These are phyloP conservation scores for Acromyrmex echinatior DNA, from an alignment of 1,140 invertebrate species.

Conservation along the genomic window DNA sequence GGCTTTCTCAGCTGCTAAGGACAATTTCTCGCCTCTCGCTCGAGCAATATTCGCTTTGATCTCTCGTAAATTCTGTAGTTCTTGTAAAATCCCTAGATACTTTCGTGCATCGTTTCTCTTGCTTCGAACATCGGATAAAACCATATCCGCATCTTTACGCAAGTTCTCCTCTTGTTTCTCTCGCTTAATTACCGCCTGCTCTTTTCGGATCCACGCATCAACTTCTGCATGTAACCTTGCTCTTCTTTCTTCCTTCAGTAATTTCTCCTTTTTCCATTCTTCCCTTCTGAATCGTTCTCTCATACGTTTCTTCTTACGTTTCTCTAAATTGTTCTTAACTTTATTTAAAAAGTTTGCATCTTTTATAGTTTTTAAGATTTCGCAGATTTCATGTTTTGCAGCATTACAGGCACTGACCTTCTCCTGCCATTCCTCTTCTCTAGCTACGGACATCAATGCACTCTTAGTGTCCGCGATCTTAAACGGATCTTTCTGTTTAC, in stretches of 20 bases:
- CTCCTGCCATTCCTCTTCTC: too few relatives aligned
- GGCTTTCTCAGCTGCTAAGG: slow-evolving; percentile 81
- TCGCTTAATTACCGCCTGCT: slow-evolving; percentile 88
- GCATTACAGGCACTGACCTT: slow-evolving; percentile 83
- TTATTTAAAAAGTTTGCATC: slow-evolving; percentile 82
- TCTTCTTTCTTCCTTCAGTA: slow-evolving; percentile 81
- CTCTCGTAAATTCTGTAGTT: slow-evolving; percentile 88
- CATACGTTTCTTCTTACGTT: slow-evolving; percentile 87
- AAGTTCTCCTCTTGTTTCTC: slow-evolving; percentile 90
- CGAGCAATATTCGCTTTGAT: slow-evolving; percentile 88
- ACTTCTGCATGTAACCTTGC: slow-evolving; percentile 85
- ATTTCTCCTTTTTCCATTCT: slow-evolving; percentile 84
- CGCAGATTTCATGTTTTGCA: slow-evolving; percentile 85
- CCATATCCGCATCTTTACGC: slow-evolving; percentile 90
- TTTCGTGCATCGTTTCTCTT: slow-evolving; percentile 91
- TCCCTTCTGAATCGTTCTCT: slow-evolving; percentile 86
- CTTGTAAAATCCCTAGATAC: slow-evolving; percentile 88
- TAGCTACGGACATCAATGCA: slow-evolving; percentile 79
- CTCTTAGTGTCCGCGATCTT: slow-evolving; percentile 81
- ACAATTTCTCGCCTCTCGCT: slow-evolving; percentile 88
- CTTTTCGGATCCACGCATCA: slow-evolving; percentile 89
- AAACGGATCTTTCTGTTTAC: slow-evolving; percentile 59
- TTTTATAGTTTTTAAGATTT: slow-evolving; percentile 83
- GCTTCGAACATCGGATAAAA: slow-evolving; percentile 89
- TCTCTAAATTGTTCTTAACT: slow-evolving; percentile 86